These are phyloP conservation scores for Diachrysia chrysitis DNA, from an alignment of 2,888 invertebrate species.

Conservation along the genomic window DNA sequence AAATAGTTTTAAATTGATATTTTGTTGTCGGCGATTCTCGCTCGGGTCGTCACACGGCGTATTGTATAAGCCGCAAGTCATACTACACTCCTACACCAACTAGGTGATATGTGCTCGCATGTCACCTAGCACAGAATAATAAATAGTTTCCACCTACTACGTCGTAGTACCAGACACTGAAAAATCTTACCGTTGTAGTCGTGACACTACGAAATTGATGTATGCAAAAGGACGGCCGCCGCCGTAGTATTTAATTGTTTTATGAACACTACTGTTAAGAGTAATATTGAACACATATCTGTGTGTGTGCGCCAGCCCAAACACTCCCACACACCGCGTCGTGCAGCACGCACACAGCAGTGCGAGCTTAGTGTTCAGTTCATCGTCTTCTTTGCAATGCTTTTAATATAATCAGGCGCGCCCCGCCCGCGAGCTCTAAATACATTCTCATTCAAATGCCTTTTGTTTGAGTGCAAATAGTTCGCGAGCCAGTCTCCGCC, in stretches of 20 bases:
- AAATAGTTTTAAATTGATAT: not conserved
- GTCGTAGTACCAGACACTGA: not conserved
- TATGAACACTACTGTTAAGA: too few relatives aligned
- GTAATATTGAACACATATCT: too few relatives aligned
- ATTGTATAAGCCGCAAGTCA: not conserved
- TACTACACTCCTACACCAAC: too few relatives aligned
- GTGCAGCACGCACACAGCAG: not conserved
- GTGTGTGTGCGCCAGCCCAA: too few relatives aligned
- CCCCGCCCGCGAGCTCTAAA: not conserved
- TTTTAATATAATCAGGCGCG: not conserved
- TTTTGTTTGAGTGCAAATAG: conserved; percentile 22
- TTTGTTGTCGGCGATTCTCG: not conserved
- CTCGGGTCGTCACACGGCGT: not conserved
- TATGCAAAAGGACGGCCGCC: too few relatives aligned
- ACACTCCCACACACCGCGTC: too few relatives aligned
- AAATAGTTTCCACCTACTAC: too few relatives aligned
- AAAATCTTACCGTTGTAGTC: too few relatives aligned
- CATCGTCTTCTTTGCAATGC: not conserved
- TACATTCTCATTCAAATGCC: conserved; percentile 13
- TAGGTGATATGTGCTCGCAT: too few relatives aligned
- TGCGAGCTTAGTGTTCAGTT: not conserved
- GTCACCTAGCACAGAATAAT: too few relatives aligned
- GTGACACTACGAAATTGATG: too few relatives aligned
- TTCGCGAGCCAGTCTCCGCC: conserved; percentile 5
- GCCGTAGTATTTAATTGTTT: too few relatives aligned